Percentiles rank a stretch among this genome's conserved stretches.
Evolutionary conservation across 2,113 vertebrate species (phyloP).

Genomic region (Penelope pileata): DNA sequence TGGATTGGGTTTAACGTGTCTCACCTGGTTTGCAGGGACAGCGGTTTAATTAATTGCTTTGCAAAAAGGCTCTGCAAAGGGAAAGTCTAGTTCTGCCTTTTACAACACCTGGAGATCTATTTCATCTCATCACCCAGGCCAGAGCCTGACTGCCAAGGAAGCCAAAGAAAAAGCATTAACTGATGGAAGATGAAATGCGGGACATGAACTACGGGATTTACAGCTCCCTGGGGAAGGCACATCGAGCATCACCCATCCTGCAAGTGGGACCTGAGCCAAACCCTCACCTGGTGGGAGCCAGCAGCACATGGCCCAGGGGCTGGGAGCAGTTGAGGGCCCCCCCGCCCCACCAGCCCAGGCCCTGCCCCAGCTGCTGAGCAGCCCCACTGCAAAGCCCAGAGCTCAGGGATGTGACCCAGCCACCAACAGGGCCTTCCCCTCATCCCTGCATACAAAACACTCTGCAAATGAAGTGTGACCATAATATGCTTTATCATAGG

Average conservation of each 20-base stretch:
- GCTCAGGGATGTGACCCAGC: not conserved
- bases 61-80: not conserved
- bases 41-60: slow-evolving; percentile 5
- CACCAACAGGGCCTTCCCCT: not conserved
- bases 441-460: slow-evolving; percentile 39
- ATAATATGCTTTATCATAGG: slow-evolving; percentile 60
- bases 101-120: not conserved
- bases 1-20: not conserved
- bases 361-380: not conserved
- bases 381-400: not conserved
- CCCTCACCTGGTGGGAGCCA: not conserved
- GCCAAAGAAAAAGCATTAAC: not conserved
- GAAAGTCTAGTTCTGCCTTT: not conserved
- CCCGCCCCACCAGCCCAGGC: not conserved
- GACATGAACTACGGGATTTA: not conserved
- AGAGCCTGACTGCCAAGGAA: not conserved
- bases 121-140: slow-evolving; percentile 12
- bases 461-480: slow-evolving; percentile 53
- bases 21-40: slow-evolving; percentile 16
- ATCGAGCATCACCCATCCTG: not conserved
- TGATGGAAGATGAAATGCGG: not conserved
- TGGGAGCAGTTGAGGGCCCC: too few relatives aligned
- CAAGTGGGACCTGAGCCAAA: not conserved
- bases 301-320: accelerated
- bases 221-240: not conserved